These are phyloP conservation scores for Limnephilus marmoratus DNA, from an alignment of 2,888 invertebrate species.

Conservation along the genomic window DNA sequence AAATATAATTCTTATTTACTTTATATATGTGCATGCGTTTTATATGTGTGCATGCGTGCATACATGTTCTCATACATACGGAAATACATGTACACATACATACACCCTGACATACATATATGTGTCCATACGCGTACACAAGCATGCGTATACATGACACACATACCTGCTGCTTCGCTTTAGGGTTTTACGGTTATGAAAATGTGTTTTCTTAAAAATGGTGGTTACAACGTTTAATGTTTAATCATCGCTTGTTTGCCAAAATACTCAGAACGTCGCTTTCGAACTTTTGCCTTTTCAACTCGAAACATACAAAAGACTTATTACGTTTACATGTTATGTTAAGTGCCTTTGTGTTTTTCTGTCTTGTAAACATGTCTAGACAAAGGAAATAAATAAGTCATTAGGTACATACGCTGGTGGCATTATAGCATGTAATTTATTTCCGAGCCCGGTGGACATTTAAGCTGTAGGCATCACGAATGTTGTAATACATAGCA, in stretches of 20 bases:
- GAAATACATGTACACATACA: no score
- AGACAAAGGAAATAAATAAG: conserved; percentile 36
- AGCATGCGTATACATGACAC: no score
- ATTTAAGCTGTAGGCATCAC: conserved; percentile 14
- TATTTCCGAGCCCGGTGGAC: not conserved
- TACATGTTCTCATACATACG: no score
- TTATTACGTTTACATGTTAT: not conserved
- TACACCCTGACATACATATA: no score
- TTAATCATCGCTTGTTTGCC: not conserved
- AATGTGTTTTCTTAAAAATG: not conserved
- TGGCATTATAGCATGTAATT: conserved; percentile 1
- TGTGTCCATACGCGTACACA: no score
- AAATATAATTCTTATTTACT: no score
- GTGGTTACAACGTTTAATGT: not conserved
- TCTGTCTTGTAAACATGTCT: conserved; percentile 7
- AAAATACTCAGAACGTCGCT: not conserved
- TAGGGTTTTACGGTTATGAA: not conserved
- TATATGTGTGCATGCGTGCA: no score
- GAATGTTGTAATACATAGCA: not conserved
- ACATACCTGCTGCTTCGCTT: not conserved
- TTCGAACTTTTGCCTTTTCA: not conserved
- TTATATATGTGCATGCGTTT: no score
- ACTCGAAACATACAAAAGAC: not conserved
- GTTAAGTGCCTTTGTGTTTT: not conserved
- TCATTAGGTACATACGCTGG: conserved; percentile 19